These are phyloP conservation scores for Sussaba pulchella DNA, from an alignment of 2,888 invertebrate species.

Conservation along the genomic window DNA sequence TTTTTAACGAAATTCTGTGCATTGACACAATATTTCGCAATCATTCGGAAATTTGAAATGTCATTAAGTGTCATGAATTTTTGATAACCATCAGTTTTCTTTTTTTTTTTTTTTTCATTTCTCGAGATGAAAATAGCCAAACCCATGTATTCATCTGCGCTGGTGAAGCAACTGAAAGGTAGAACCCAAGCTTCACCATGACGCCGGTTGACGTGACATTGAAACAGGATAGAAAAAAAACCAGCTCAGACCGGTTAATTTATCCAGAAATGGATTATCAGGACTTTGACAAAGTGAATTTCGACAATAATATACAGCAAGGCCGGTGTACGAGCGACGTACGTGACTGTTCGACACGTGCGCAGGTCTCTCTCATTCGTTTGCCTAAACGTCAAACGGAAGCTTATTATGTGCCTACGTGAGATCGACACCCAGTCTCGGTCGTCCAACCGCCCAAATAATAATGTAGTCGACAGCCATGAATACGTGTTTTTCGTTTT, in stretches of 20 bases:
- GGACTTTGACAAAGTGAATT: background rate
- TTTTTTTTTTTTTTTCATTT: too few species aligned
- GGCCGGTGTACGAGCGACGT: slow-evolving; percentile 7
- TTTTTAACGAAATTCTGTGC: too few species aligned
- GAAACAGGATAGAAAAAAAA: too few species aligned
- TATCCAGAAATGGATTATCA: slow-evolving; percentile 6
- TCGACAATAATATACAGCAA: slow-evolving; percentile 7
- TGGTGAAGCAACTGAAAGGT: too few species aligned
- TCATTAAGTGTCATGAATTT: too few species aligned
- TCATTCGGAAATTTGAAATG: too few species aligned
- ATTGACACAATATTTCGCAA: too few species aligned
- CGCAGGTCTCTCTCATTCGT: background rate
- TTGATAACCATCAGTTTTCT: too few species aligned
- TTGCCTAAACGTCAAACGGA: background rate
- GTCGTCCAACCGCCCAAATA: slow-evolving; percentile 16
- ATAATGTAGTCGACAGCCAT: slow-evolving; percentile 18
- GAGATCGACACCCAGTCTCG: background rate
- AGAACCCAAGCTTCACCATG: too few species aligned
- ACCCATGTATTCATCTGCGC: too few species aligned
- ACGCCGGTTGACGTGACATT: too few species aligned
- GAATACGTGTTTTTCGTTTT: background rate
- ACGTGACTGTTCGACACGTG: slow-evolving; percentile 22
- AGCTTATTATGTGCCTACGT: background rate
- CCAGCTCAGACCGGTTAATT: background rate
- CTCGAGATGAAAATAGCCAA: too few species aligned